phyloP scores from a whole-genome alignment of 2,797 vertebrate genomes.

The Simalia tracyae region DNA sequence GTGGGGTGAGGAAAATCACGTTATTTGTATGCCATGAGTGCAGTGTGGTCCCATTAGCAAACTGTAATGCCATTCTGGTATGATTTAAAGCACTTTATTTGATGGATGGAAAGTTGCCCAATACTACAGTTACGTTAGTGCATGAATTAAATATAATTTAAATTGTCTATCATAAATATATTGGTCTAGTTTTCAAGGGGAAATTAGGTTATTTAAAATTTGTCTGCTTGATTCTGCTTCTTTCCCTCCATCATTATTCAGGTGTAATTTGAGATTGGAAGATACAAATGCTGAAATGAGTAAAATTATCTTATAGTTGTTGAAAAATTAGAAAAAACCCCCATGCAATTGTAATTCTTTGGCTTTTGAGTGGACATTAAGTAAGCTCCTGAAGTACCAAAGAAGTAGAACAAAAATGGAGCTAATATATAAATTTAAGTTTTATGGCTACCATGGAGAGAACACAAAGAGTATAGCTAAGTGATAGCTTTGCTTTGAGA shows the following conservation, averaged over 20 bases:
- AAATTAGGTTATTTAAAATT: background rate
- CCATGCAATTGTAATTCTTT: background rate
- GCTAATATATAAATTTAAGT: background rate
- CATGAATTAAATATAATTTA: conserved; percentile 43
- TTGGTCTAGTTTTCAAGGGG: background rate
- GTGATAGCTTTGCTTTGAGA: background rate
- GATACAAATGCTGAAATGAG: background rate
- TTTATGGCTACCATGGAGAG: background rate
- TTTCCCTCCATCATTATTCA: background rate
- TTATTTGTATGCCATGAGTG: conserved; percentile 50
- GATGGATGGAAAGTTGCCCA: conserved; percentile 28
- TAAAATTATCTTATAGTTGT: background rate
- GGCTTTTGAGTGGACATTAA: background rate
- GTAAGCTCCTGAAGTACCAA: background rate
- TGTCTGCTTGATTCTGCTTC: background rate
- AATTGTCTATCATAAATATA: conserved; percentile 29
- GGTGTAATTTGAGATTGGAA: background rate
- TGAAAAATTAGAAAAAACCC: background rate
- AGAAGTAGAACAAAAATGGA: background rate
- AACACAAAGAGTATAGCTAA: background rate
- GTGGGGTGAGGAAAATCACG: conserved; percentile 12
- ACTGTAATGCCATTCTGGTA: conserved; percentile 50
- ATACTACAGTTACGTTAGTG: conserved; percentile 56
- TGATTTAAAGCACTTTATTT: conserved; percentile 47
- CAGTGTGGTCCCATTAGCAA: conserved; percentile 55